phyloP scores from a whole-genome alignment of 2,888 invertebrate species.

The Aradus depressus region DNA sequence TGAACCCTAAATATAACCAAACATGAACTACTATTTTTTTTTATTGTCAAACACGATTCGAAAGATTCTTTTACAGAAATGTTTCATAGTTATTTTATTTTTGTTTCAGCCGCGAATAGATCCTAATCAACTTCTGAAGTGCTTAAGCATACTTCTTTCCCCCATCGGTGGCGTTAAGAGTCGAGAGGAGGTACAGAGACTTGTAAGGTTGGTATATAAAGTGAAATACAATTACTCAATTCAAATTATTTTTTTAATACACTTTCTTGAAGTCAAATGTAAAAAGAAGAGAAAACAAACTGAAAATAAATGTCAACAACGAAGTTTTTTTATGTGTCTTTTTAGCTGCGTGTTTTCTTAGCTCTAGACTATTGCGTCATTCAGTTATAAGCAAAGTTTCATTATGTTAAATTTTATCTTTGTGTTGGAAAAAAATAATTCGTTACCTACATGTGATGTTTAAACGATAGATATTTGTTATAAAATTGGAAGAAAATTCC shows the following conservation, averaged over 20 bases:
- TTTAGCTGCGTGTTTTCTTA: too few species aligned
- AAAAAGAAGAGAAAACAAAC: too few species aligned
- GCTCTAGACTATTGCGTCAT: neutral
- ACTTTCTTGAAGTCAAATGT: neutral
- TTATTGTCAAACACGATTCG: too few species aligned
- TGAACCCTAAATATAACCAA: too few species aligned
- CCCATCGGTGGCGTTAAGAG: constrained; percentile 80
- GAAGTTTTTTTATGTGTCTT: too few species aligned
- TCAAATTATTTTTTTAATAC: neutral
- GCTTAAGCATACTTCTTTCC: constrained; percentile 73
- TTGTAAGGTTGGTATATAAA: constrained; percentile 58
- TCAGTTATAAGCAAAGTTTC: neutral
- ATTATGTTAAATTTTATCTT: neutral
- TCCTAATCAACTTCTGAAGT: constrained; percentile 76
- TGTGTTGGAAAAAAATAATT: too few species aligned
- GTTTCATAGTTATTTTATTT: constrained; percentile 7
- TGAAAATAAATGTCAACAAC: too few species aligned
- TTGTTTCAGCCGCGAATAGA: constrained; percentile 77
- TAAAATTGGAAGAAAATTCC: too few species aligned
- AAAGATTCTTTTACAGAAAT: neutral
- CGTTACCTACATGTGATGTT: too few species aligned
- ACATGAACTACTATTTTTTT: too few species aligned
- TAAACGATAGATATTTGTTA: too few species aligned
- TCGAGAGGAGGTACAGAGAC: constrained; percentile 71
- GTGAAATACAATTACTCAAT: constrained; percentile 24